Evolutionary conservation across 2,888 invertebrate genomes (phyloP), one percentile per base, ranked within the genome.

Genomic region (Timandra comae): DNA sequence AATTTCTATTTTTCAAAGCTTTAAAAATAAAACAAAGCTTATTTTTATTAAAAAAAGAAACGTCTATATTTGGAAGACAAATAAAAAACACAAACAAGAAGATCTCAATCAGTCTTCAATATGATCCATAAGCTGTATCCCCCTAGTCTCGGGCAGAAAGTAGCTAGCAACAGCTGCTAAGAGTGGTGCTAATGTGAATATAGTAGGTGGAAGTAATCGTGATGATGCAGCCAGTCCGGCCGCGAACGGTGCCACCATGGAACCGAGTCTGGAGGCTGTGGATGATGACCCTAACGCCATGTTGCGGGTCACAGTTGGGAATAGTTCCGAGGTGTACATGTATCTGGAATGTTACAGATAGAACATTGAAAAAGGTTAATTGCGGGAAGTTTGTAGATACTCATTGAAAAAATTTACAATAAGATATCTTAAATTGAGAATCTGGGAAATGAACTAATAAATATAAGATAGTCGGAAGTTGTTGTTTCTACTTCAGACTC

Each of bases 171-270:
- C 19, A 1, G 53, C 56, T 2, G 60, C 64, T 2, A 56, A n/a
- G 0, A 66, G 25, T 2, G 66, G 63, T 0, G 49, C 34, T 0
- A 52, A 12, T 1, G 56, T 52, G 16, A 66, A 66, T 3, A 58
- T 39, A 0, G 35, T 20, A 1, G 66, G 63, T n/a, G 66, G 61
- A 1, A 57, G 29, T 64, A 63, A 66, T 0, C 33, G 24, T 3
- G 48, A 45, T 2, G 45, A 32, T 1, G 43, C 32, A 2, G 38
- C 32, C 8, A 57, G 39, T 0, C 63, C 58, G 16, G 87, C 88
- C 30, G 87, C 81, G 60, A 89, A 89, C 1, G 89, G 89, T 3
- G 89, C 86, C 32, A 88, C 55, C 75, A 89, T 88, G 1, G 88
- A 87, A 8, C 89, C 89, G 19, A 88, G 67, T 31, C 89, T 73